Percentiles rank a stretch among this genome's conserved stretches.
These are phyloP conservation scores for Brachypodius melanocephalos DNA, from an alignment of 2,113 vertebrate species.

Conservation along the genomic window DNA sequence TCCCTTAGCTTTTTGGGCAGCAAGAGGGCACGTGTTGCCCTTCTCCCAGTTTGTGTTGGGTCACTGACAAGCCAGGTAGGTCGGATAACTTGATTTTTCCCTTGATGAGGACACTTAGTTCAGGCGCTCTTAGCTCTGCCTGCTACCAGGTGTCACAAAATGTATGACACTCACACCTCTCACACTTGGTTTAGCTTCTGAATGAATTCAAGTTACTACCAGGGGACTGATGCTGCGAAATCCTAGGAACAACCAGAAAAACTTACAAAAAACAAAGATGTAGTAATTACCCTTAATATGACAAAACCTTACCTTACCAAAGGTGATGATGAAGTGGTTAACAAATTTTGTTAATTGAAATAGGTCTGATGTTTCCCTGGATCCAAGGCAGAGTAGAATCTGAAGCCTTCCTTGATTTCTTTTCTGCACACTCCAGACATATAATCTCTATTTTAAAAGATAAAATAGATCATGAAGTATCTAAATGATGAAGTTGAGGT, in stretches of 20 bases:
- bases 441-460: background rate
- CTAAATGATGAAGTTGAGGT: background rate
- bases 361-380: background rate
- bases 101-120: background rate
- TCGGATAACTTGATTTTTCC: background rate
- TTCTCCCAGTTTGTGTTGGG: background rate
- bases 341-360: background rate
- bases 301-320: background rate
- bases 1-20: background rate
- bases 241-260: background rate
- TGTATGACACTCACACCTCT: rapidly evolving
- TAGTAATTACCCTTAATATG: background rate
- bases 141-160: background rate
- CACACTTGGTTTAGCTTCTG: background rate
- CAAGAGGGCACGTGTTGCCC: background rate
- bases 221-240: background rate
- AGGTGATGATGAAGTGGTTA: background rate
- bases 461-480: background rate
- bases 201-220: background rate
- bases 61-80: background rate
- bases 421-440: background rate
- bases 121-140: background rate
- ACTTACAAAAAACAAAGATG: background rate
- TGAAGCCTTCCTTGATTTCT: background rate
- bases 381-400: background rate